Evolutionary conservation across 2,113 vertebrate genomes (phyloP).

Genomic region (Tricholaema leucomelas): DNA sequence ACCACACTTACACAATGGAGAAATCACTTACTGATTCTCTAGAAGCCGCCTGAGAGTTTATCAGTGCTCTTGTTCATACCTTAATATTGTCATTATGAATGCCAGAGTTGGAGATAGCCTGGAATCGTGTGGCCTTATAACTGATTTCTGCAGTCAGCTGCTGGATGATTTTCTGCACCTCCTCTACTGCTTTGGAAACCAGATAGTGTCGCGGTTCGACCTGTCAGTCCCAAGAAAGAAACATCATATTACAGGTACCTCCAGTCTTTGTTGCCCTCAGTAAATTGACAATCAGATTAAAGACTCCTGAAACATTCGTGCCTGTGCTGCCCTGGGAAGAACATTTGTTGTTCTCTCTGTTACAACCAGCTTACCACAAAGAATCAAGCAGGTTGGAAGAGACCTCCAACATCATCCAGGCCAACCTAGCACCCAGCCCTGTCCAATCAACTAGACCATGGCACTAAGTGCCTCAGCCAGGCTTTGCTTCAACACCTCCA

Average conservation of each 20-base stretch:
- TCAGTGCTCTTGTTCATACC: conserved; percentile 53
- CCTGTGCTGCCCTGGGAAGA: neutral
- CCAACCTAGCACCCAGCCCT: too few relatives aligned
- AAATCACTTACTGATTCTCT: neutral
- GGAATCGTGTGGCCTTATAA: conserved; percentile 79
- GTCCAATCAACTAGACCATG: too few relatives aligned
- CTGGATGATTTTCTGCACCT: conserved; percentile 80
- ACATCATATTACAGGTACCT: neutral
- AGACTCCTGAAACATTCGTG: neutral
- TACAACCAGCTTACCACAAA: neutral
- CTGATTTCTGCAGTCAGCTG: conserved; percentile 80
- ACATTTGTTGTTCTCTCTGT: neutral
- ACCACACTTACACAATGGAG: neutral
- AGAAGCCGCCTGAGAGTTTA: neutral
- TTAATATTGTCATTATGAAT: conserved; percentile 80
- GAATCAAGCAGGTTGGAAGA: too few relatives aligned
- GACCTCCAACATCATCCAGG: too few relatives aligned
- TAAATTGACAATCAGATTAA: neutral
- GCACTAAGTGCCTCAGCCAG: too few relatives aligned
- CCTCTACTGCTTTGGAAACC: conserved; percentile 78
- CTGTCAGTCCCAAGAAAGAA: conserved; percentile 60
- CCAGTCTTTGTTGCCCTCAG: neutral
- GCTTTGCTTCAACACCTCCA: too few relatives aligned
- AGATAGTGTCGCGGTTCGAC: conserved; percentile 70
- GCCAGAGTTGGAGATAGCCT: conserved; percentile 78